These are phyloP conservation scores for Rhodophaea formosa DNA, from an alignment of 2,888 invertebrate genomes.

Conservation along the genomic window DNA sequence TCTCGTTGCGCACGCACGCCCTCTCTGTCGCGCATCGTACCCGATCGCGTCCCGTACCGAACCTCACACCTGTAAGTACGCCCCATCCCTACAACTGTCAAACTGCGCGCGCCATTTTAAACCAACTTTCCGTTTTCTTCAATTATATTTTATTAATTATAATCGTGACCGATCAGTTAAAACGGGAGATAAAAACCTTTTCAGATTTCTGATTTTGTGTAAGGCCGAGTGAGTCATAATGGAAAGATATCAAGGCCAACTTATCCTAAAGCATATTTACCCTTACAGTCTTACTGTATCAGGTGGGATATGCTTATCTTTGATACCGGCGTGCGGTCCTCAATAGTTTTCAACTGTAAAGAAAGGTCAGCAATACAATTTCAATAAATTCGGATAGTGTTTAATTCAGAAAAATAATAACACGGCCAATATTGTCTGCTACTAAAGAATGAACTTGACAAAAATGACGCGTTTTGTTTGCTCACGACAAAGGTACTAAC, in stretches of 20 bases:
- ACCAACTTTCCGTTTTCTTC: slow-evolving; percentile 13
- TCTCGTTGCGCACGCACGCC: slow-evolving; percentile 53
- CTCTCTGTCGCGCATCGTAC: slow-evolving; percentile 27
- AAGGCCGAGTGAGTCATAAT: slow-evolving; percentile 36
- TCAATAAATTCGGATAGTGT: background rate
- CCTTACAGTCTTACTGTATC: slow-evolving; percentile 58
- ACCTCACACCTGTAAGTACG: slow-evolving; percentile 26
- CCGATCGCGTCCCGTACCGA: slow-evolving; percentile 25
- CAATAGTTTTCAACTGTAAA: background rate
- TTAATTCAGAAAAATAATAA: background rate
- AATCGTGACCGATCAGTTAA: slow-evolving; percentile 34
- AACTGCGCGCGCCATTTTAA: slow-evolving; percentile 2
- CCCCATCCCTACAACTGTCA: slow-evolving; percentile 17
- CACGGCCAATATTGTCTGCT: background rate
- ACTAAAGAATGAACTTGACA: slow-evolving; percentile 9
- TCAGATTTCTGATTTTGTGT: slow-evolving; percentile 26
- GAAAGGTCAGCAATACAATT: background rate
- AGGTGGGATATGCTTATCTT: slow-evolving; percentile 58
- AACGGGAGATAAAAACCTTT: slow-evolving; percentile 24
- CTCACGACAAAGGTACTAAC: slow-evolving; percentile 9
- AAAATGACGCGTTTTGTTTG: background rate
- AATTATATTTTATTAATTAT: slow-evolving; percentile 19
- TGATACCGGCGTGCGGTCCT: slow-evolving; percentile 9
- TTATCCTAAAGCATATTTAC: slow-evolving; percentile 64
- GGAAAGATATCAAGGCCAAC: slow-evolving; percentile 49